Base-by-base conservation (phyloP, 2,888 invertebrate species). In the Nephrotoma guestfalica region DNA sequence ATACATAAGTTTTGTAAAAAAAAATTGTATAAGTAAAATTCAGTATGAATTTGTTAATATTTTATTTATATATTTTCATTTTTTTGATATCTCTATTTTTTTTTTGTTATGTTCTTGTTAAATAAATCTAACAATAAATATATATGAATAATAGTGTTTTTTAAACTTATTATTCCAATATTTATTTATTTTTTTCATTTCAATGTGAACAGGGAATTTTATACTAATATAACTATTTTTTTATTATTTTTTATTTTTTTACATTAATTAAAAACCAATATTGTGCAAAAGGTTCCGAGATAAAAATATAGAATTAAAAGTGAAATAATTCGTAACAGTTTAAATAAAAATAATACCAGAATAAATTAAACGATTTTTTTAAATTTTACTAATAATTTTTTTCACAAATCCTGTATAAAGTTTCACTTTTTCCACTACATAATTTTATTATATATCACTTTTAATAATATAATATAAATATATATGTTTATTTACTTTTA, bases 381-480 rank as follows among this genome's bases (percentile, higher is more conserved):
- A 71, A 71, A 71, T 71, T 71, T 71, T 71, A 71, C 71, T 71
- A 71, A 71, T 71, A 71, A 71, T 84, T 84, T 41, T 84, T 84
- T 84, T 84, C 84, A 84, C 42, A 84, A 42, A 84, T 84, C 84
- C 84, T 84, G 84, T 84, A 84, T 84, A 84, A 84, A 84, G 84
- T 84, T 84, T 84, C 84, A 41, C 84, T 42, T 42, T 84, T 84
- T 84, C 30, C 41, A 41, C 42, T 84, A 84, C 84, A 84, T 84
- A 84, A 41, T 41, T 84, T 41, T 41, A 84, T 84, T 84, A 84
- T 84, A 84, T 84, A 84, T 84, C 84, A 84, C 84, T 84, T 84
- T 84, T 41, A 84, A 84, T 84, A 41, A 41, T 84, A 71, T 71
- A 30, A 71, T 71, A 71, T 71, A 71, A 71, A 71, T 71, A 71